phyloP scores from a whole-genome alignment of 2,888 invertebrate genomes.

The Drosophila fungiperda region DNA sequence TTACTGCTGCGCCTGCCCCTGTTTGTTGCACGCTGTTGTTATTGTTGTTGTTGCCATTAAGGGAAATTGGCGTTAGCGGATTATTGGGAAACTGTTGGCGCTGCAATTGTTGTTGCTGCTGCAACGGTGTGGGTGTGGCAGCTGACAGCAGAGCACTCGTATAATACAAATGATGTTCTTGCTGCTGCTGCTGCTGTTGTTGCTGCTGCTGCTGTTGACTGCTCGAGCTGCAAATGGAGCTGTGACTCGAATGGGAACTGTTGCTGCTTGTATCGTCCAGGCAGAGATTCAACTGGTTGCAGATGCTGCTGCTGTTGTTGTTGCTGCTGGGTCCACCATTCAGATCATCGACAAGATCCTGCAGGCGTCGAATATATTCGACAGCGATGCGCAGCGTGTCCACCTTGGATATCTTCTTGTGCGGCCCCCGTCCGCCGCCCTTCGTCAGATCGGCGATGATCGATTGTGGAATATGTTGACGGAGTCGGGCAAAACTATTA shows the following conservation, averaged over 20 bases:
- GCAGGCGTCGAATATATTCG: constrained; percentile 94
- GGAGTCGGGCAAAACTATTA: constrained; percentile 95
- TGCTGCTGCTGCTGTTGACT: constrained; percentile 17
- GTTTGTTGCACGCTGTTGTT: constrained; percentile 20
- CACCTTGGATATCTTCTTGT: constrained; percentile 94
- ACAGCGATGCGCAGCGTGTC: constrained; percentile 95
- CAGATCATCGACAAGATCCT: constrained; percentile 88
- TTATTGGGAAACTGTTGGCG: constrained; percentile 69
- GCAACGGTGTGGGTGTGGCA: constrained; percentile 48
- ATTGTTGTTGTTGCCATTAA: constrained; percentile 59
- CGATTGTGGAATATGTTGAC: constrained; percentile 94
- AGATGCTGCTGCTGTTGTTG: constrained; percentile 58
- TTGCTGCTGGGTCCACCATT: constrained; percentile 65
- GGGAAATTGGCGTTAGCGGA: constrained; percentile 72
- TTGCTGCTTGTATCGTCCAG: constrained; percentile 58
- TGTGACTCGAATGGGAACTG: constrained; percentile 40
- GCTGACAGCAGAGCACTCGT: constrained; percentile 29
- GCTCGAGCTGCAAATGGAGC: constrained; percentile 18
- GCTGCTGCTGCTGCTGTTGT: neutral
- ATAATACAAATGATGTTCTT: constrained; percentile 41
- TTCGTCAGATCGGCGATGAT: constrained; percentile 90
- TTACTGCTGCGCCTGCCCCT: neutral
- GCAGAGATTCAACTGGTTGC: constrained; percentile 61
- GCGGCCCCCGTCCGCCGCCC: constrained; percentile 90
- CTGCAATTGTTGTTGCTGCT: constrained; percentile 68